Percentiles rank a stretch among this genome's conserved stretches.
Conservation (phyloP, 2,888 invertebrate species). For the Tetanocera ferruginea region DNA sequence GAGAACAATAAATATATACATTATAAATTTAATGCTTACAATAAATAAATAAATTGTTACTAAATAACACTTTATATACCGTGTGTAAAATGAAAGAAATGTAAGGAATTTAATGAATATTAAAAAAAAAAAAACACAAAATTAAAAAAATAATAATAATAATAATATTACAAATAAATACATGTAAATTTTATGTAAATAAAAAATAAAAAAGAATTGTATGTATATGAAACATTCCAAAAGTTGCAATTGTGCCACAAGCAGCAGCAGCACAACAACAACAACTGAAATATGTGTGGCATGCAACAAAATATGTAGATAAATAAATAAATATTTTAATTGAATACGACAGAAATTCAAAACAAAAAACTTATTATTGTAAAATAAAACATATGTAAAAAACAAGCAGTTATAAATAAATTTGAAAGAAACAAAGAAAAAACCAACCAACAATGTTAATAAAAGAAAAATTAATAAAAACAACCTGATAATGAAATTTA, state of each 20-base stretch:
- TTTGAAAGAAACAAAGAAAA: constrained; percentile 3
- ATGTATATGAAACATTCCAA: neutral
- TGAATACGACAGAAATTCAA: constrained; percentile 5
- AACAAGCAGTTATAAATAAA: constrained; percentile 21
- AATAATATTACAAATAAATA: constrained; percentile 28
- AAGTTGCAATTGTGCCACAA: neutral
- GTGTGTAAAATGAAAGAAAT: neutral
- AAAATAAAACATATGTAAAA: constrained; percentile 5
- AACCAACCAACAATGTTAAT: neutral
- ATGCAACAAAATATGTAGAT: constrained; percentile 29
- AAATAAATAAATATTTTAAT: constrained; percentile 17
- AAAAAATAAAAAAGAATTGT: constrained; percentile 10
- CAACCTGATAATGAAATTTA: constrained; percentile 24
- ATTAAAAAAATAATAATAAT: neutral
- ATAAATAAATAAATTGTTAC: constrained; percentile 3
- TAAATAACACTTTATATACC: neutral
- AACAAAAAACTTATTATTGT: constrained; percentile 4
- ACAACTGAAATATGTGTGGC: constrained; percentile 22
- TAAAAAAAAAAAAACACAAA: constrained; percentile 6
- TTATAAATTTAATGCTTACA: constrained; percentile 24
- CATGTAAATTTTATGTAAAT: constrained; percentile 45
- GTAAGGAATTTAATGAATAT: neutral
- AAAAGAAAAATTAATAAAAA: constrained; percentile 14
- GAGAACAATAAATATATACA: constrained; percentile 30
- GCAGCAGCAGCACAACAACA: constrained; percentile 21